These are phyloP conservation scores for Melanostigma gelatinosum DNA, from an alignment of 2,113 vertebrate genomes.

Conservation along the genomic window DNA sequence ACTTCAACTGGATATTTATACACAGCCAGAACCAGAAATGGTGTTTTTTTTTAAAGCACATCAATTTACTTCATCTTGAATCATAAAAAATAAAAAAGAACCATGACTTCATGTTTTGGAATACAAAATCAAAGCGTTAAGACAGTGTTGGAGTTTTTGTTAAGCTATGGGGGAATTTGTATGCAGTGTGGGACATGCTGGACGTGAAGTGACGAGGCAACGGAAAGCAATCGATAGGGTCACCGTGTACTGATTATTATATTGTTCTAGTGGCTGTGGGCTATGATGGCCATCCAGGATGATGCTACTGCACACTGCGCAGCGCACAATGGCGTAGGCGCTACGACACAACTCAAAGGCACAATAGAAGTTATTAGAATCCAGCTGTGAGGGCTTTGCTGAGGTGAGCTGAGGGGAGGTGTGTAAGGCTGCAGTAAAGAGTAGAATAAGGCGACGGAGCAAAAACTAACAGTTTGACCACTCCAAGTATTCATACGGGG, in stretches of 20 bases:
- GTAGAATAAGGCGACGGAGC: conserved; percentile 58
- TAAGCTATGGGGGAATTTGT: background rate
- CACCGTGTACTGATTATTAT: background rate
- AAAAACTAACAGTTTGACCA: conserved; percentile 15
- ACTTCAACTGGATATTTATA: conserved; percentile 49
- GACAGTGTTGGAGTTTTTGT: conserved; percentile 5
- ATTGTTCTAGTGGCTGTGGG: background rate
- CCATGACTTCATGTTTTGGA: conserved; percentile 31
- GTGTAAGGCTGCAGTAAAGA: conserved; percentile 58
- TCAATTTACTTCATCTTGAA: conserved; percentile 16
- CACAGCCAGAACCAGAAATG: conserved; percentile 31
- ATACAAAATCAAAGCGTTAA: conserved; percentile 41
- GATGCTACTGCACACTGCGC: conserved; percentile 19
- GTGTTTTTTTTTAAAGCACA: conserved; percentile 20
- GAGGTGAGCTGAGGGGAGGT: conserved; percentile 17
- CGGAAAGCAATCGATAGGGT: conserved; percentile 12
- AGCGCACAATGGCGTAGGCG: background rate
- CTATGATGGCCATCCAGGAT: background rate
- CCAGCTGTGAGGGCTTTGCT: conserved; percentile 48
- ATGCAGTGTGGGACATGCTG: conserved; percentile 19
- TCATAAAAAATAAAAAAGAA: background rate
- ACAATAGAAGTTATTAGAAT: conserved; percentile 58
- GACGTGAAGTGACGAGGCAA: conserved; percentile 20
- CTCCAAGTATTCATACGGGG: background rate
- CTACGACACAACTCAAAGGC: conserved; percentile 70